Conservation (phyloP, 35 echinoderm and acorn worm species). For the Heliocidaris tuberculata region DNA sequence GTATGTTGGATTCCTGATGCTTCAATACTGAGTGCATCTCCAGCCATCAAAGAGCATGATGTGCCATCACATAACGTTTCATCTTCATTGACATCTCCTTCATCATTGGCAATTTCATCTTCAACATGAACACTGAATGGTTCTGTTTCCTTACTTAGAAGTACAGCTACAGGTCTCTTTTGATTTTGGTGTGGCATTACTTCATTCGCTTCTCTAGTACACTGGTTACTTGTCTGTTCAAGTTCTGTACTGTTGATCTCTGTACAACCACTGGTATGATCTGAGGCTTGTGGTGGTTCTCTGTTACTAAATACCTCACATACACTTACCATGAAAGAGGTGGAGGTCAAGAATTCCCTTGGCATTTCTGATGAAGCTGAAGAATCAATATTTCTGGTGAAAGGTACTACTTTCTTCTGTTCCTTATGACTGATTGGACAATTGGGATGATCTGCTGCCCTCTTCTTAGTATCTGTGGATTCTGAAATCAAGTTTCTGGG, state of each 20-base stretch:
- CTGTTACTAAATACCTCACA: not conserved
- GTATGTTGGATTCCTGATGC: not conserved
- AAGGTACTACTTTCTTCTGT: not conserved
- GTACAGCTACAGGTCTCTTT: not conserved
- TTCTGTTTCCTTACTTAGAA: not conserved
- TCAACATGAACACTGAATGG: not conserved
- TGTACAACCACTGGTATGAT: not conserved
- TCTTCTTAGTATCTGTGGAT: not conserved
- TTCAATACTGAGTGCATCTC: not conserved
- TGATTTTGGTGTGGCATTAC: not conserved
- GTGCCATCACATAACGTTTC: not conserved
- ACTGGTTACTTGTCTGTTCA: not conserved
- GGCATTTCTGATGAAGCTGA: not conserved
- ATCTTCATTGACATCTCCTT: not conserved
- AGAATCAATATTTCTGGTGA: not conserved
- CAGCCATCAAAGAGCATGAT: not conserved
- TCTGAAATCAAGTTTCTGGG: not conserved
- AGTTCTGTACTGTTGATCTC: not conserved
- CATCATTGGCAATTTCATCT: not conserved
- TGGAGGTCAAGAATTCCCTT: not conserved
- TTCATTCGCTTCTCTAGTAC: not conserved
- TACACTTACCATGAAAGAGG: not conserved
- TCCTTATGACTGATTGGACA: not conserved
- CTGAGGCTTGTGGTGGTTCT: not conserved
- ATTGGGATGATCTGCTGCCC: not conserved